phyloP scores from a whole-genome alignment of 2,888 invertebrate genomes.

The Saturnia japonica region DNA sequence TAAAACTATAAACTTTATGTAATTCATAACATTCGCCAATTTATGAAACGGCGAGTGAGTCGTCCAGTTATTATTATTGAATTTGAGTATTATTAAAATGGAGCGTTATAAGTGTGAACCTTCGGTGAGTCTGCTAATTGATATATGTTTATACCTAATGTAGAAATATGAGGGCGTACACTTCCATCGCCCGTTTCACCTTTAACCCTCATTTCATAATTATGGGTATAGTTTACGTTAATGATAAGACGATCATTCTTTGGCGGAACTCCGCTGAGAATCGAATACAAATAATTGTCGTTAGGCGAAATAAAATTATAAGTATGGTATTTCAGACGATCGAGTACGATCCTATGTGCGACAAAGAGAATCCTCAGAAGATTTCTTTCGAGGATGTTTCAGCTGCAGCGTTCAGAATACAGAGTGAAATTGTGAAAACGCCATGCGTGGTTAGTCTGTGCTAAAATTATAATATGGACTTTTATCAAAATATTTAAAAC shows the following conservation, averaged over 20 bases:
- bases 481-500: background rate
- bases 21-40: constrained; percentile 4
- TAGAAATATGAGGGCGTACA: constrained; percentile 10
- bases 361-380: constrained; percentile 85
- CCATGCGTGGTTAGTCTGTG: constrained; percentile 89
- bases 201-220: constrained; percentile 42
- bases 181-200: constrained; percentile 32
- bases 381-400: constrained; percentile 93
- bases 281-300: constrained; percentile 22
- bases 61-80: constrained; percentile 1
- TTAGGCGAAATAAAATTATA: constrained; percentile 24
- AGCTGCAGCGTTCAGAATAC: constrained; percentile 94
- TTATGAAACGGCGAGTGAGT: constrained; percentile 6
- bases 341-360: constrained; percentile 82
- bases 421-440: constrained; percentile 90
- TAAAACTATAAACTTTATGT: constrained; percentile 7
- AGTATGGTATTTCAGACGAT: constrained; percentile 73
- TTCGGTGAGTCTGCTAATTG: constrained; percentile 38
- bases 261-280: constrained; percentile 30
- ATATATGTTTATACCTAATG: background rate
- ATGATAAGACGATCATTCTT: constrained; percentile 36
- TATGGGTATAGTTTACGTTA: constrained; percentile 33
- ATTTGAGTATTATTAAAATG: constrained; percentile 36
- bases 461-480: background rate
- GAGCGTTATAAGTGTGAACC: constrained; percentile 49